Evolutionary conservation across 2,113 vertebrate species (phyloP).

Genomic region (Pandion haliaetus): DNA sequence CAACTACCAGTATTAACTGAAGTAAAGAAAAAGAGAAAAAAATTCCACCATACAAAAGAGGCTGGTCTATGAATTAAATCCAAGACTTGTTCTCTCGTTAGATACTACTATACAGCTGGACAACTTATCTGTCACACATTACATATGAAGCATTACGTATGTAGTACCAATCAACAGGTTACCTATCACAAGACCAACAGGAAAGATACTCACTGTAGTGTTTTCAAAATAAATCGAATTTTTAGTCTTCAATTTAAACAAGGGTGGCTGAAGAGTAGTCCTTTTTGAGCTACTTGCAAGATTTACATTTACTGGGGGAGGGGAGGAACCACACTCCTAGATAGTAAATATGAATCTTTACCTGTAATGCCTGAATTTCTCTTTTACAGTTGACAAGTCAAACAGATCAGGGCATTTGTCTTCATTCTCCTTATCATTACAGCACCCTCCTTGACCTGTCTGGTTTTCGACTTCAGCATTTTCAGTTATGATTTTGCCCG

Average conservation of each 20-base stretch:
- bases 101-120: neutral
- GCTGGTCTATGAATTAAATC: neutral
- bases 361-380: conserved; percentile 77
- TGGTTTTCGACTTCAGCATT: neutral
- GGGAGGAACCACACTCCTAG: neutral
- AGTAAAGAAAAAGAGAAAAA: neutral
- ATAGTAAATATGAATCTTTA: conserved; percentile 20
- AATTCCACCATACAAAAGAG: neutral
- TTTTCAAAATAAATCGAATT: neutral
- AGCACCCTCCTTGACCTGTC: neutral
- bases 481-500: neutral
- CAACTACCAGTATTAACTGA: neutral
- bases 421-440: conserved; percentile 1
- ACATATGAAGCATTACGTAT: neutral
- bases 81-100: neutral
- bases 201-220: neutral
- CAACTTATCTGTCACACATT: neutral
- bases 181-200: neutral
- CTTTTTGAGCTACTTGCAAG: neutral
- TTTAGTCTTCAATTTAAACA: neutral
- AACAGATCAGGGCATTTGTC: conserved; percentile 79
- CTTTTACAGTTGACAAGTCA: conserved; percentile 73
- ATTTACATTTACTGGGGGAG: neutral
- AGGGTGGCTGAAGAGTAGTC: neutral
- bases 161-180: neutral